These are phyloP conservation scores for Rafetus swinhoei DNA, from an alignment of 2,113 vertebrate genomes.

Conservation along the genomic window DNA sequence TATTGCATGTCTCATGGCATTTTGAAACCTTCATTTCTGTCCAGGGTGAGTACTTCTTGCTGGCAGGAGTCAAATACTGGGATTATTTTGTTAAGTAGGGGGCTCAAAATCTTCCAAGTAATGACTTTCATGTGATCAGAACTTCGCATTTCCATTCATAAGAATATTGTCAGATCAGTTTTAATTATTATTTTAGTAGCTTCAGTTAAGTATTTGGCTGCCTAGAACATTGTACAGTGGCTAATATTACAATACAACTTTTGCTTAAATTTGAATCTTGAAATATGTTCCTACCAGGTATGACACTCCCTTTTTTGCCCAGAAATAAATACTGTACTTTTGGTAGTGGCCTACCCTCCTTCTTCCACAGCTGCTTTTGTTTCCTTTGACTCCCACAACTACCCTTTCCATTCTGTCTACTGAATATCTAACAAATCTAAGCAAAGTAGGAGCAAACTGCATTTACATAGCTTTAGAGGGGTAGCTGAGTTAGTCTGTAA, in stretches of 20 bases:
- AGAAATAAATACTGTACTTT: background rate
- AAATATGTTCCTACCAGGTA: fast-evolving
- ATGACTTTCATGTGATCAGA: background rate
- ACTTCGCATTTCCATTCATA: background rate
- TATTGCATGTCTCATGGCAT: background rate
- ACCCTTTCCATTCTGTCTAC: background rate
- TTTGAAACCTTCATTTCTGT: background rate
- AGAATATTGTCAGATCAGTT: background rate
- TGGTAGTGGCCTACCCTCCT: background rate
- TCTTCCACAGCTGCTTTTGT: background rate
- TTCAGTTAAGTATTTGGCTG: background rate
- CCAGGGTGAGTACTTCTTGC: background rate
- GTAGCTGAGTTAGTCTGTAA: too few relatives aligned
- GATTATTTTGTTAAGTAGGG: background rate
- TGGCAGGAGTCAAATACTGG: background rate
- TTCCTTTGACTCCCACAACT: background rate
- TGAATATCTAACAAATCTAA: too few relatives aligned
- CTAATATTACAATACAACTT: background rate
- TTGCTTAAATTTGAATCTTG: background rate
- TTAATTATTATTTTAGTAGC: background rate
- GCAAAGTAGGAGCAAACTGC: too few relatives aligned
- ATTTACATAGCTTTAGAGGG: too few relatives aligned
- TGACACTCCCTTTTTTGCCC: background rate
- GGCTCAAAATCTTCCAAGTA: background rate
- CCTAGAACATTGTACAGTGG: background rate